Conservation (phyloP, 1,140 invertebrate genomes). For the Bombus affinis region DNA sequence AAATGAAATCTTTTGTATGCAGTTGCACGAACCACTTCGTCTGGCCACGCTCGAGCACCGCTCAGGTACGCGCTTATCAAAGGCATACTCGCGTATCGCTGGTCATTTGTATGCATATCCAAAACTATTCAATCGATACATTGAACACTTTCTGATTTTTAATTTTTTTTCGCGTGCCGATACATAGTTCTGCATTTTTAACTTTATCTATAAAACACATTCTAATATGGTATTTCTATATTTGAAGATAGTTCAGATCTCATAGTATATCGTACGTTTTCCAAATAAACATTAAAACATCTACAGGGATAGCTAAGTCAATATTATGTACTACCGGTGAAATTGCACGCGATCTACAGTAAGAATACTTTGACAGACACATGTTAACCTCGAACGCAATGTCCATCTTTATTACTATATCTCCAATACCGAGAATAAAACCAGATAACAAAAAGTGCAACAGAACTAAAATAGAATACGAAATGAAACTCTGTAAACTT, state of each 20-base stretch:
- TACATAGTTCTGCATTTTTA: not conserved
- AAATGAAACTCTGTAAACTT: not conserved
- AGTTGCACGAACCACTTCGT: not conserved
- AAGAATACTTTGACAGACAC: too few relatives aligned
- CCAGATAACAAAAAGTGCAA: not conserved
- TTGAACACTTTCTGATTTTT: not conserved
- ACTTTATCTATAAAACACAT: not conserved
- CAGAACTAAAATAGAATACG: not conserved
- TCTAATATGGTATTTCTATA: too few relatives aligned
- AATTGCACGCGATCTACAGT: not conserved
- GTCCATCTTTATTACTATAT: not conserved
- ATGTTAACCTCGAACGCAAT: too few relatives aligned
- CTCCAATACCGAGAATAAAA: too few relatives aligned
- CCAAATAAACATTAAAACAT: not conserved
- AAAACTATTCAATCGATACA: slow-evolving; percentile 14
- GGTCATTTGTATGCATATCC: slow-evolving; percentile 21
- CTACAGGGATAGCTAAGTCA: not conserved
- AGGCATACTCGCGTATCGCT: slow-evolving; percentile 6
- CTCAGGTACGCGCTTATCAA: slow-evolving; percentile 17
- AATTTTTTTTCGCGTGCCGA: not conserved
- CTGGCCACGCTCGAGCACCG: not conserved
- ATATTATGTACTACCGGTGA: not conserved
- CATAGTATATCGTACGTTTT: not conserved
- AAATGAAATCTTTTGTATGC: slow-evolving; percentile 20
- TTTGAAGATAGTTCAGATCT: not conserved